A percentile compares a stretch with the other conserved stretches of the same genome.
phyloP scores from a whole-genome alignment of 2,888 invertebrate species.

The Acanthococcus lagerstroemiae region DNA sequence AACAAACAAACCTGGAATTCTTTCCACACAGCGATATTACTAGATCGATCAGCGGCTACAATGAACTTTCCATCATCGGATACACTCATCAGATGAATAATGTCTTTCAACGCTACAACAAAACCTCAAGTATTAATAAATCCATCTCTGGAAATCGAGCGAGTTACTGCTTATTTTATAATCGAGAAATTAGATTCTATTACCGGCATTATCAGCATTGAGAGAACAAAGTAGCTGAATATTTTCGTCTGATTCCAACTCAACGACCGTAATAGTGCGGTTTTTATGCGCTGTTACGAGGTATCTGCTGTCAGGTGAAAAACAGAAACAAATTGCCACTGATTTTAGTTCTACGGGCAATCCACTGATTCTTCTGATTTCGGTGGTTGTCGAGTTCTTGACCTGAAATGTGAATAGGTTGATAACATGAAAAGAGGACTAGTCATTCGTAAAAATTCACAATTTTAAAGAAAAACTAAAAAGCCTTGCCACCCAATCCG shows the following conservation, averaged over 20 bases:
- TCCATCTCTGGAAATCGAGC: neutral
- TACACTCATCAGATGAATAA: slow-evolving; percentile 46
- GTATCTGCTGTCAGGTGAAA: slow-evolving; percentile 32
- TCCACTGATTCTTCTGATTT: slow-evolving; percentile 14
- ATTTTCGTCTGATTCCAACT: slow-evolving; percentile 7
- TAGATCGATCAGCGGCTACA: slow-evolving; percentile 55
- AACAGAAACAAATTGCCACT: slow-evolving; percentile 16
- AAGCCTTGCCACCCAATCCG: too few species aligned
- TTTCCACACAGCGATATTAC: slow-evolving; percentile 57
- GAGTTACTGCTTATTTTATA: slow-evolving; percentile 10
- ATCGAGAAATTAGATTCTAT: slow-evolving; percentile 22
- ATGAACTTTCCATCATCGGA: slow-evolving; percentile 53
- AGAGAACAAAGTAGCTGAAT: neutral
- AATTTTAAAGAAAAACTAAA: too few species aligned
- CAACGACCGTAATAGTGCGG: slow-evolving; percentile 19
- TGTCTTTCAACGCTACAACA: slow-evolving; percentile 49
- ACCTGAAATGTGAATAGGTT: slow-evolving; percentile 6
- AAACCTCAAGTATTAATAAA: too few species aligned
- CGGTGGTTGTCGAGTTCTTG: neutral
- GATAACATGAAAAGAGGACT: too few species aligned
- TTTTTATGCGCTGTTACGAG: slow-evolving; percentile 31
- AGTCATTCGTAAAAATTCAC: too few species aligned
- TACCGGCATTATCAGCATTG: neutral
- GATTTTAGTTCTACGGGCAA: slow-evolving; percentile 9
- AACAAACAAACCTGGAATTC: slow-evolving; percentile 39